phyloP scores from a whole-genome alignment of 2,797 vertebrate genomes.

The Lepilemur ruficaudatus region DNA sequence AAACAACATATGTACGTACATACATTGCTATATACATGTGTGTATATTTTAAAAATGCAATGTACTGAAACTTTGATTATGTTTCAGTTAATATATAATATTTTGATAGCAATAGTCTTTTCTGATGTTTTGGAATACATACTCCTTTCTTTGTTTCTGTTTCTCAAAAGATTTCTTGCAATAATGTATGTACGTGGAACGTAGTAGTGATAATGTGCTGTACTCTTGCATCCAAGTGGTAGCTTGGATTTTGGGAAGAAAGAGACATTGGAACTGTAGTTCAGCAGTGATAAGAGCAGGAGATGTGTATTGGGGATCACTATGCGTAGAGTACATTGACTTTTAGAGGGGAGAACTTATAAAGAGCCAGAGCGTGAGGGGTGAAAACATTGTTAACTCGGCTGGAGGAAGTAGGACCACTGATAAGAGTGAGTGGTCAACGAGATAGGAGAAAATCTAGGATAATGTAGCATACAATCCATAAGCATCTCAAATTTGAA shows the following conservation, averaged over 20 bases:
- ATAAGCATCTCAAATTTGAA: conserved; percentile 58
- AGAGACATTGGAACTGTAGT: background rate
- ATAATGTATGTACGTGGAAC: conserved; percentile 25
- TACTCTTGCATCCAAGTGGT: conserved; percentile 30
- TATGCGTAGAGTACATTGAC: background rate
- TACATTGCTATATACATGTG: background rate
- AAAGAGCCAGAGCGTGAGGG: background rate
- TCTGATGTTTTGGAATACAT: background rate
- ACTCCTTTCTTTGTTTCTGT: background rate
- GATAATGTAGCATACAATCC: conserved; percentile 32
- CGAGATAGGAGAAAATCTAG: conserved; percentile 18
- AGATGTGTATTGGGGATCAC: background rate
- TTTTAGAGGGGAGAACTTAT: conserved; percentile 17
- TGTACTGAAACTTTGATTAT: conserved; percentile 8
- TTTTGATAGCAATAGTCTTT: conserved; percentile 40
- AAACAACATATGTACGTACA: background rate
- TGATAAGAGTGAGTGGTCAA: conserved; percentile 11
- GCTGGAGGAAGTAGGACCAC: background rate
- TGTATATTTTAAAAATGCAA: background rate
- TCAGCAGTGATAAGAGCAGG: background rate
- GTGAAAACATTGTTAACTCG: background rate
- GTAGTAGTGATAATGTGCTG: background rate
- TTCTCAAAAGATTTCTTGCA: conserved; percentile 20
- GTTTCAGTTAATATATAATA: conserved; percentile 12
- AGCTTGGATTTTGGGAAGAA: conserved; percentile 25